Evolutionary conservation across 1,140 invertebrate species (phyloP).

Genomic region (Babylonia areolata): DNA sequence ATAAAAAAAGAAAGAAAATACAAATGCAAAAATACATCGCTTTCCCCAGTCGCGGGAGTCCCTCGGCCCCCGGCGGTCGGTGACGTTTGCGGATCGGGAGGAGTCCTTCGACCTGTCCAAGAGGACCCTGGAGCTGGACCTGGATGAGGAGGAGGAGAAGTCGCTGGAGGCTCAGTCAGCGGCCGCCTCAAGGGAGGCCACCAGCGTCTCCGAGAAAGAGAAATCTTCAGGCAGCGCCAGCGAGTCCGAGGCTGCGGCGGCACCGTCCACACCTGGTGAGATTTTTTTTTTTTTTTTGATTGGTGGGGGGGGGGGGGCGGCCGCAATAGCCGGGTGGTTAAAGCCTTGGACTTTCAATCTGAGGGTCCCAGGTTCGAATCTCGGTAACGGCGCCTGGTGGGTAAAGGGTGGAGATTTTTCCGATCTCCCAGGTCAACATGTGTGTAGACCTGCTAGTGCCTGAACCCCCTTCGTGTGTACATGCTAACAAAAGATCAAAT

Average conservation of each 20-base stretch:
- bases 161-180: conserved; percentile 12
- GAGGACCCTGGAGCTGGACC: conserved; percentile 55
- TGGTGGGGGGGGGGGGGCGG: background rate
- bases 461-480: too few species aligned
- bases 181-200: background rate
- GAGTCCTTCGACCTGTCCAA: conserved; percentile 39
- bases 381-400: too few species aligned
- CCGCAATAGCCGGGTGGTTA: too few species aligned
- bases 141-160: conserved; percentile 56
- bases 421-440: too few species aligned
- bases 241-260: background rate
- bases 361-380: too few species aligned
- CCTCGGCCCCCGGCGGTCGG: background rate
- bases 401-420: too few species aligned
- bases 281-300: background rate
- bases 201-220: conserved; percentile 30
- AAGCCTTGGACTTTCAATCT: too few species aligned
- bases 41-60: conserved; percentile 1
- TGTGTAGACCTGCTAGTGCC: too few species aligned
- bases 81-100: conserved; percentile 27
- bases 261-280: conserved; percentile 4
- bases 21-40: too few species aligned
- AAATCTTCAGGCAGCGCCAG: background rate
- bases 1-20: too few species aligned
- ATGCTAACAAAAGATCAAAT: too few species aligned